These are phyloP conservation scores for Vireo griseus DNA, from an alignment of 2,797 vertebrate species.

Conservation along the genomic window DNA sequence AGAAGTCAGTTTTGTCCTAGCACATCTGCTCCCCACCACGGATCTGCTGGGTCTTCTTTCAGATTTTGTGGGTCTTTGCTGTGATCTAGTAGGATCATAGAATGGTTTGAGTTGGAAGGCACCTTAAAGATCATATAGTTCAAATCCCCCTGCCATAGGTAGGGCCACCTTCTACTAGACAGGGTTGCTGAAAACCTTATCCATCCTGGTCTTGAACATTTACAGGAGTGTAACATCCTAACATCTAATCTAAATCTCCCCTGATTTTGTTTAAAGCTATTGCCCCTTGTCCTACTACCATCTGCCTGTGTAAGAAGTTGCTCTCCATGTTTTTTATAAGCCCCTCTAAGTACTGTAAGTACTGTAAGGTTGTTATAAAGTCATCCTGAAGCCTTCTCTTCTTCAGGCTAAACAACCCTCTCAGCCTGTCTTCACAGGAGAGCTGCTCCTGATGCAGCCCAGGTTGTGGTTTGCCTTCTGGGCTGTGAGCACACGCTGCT, in stretches of 20 bases:
- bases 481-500: background rate
- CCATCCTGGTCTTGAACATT: background rate
- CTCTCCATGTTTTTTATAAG: background rate
- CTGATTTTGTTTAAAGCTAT: background rate
- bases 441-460: background rate
- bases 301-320: background rate
- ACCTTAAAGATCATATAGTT: background rate
- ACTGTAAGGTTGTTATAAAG: background rate
- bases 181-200: background rate
- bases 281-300: background rate
- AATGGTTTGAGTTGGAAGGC: background rate
- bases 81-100: background rate
- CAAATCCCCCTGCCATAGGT: background rate
- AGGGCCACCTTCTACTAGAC: background rate
- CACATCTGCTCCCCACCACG: accelerated
- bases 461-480: background rate
- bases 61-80: background rate
- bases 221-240: background rate
- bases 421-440: background rate
- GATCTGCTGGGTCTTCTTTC: background rate
- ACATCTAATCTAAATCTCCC: background rate
- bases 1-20: background rate
- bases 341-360: background rate
- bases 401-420: background rate
- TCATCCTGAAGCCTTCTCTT: background rate